These are phyloP conservation scores for Penaeus japonicus DNA, from an alignment of 1,140 invertebrate species.

Conservation along the genomic window DNA sequence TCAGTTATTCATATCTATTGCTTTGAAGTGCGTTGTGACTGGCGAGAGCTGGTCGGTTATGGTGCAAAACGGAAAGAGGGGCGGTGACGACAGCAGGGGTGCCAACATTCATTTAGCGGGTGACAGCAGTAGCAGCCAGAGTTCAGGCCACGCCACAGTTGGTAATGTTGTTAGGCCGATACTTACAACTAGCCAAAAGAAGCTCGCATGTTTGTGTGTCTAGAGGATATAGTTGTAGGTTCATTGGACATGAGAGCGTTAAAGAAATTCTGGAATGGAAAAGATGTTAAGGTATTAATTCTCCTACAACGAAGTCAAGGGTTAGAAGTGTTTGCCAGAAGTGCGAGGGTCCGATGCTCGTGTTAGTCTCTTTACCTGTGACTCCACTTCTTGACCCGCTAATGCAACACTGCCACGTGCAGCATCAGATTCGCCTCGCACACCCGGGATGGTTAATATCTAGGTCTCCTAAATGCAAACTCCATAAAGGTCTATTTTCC, in stretches of 20 bases:
- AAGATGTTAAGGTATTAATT: constrained; percentile 49
- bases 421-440: too few relatives aligned
- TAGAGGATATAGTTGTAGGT: constrained; percentile 92
- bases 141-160: neutral
- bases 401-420: too few relatives aligned
- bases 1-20: neutral
- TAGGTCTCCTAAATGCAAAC: too few relatives aligned
- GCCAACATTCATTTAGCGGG: constrained; percentile 27
- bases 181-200: constrained; percentile 95
- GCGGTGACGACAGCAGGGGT: constrained; percentile 24
- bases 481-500: neutral
- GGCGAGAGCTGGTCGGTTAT: neutral
- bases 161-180: neutral
- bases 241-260: constrained; percentile 94
- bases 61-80: neutral
- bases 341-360: too few relatives aligned
- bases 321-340: neutral
- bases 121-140: constrained; percentile 8
- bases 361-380: too few relatives aligned
- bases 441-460: too few relatives aligned
- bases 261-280: constrained; percentile 80
- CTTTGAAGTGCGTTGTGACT: neutral
- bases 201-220: constrained; percentile 93
- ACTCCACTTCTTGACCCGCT: too few relatives aligned
- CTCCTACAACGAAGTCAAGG: neutral